Base-by-base conservation (phyloP, 2,113 vertebrate genomes). In the Suncus etruscus region DNA sequence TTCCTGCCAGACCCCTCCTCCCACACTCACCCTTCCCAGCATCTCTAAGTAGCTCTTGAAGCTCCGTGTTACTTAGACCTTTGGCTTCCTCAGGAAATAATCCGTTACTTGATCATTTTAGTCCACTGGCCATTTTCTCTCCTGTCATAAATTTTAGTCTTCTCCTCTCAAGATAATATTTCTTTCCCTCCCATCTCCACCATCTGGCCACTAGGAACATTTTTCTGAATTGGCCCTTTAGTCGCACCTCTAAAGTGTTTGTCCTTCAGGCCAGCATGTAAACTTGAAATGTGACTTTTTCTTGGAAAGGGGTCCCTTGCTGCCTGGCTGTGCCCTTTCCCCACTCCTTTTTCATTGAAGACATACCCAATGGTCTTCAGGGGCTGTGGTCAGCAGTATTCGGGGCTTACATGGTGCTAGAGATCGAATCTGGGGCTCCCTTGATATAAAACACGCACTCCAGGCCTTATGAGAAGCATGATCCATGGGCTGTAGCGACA, bases 91-190 rank as follows among this genome's bases (percentile, higher is more conserved):
- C 2, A 39, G 90, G 76, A 91, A 95, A 93, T 95, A 86, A 96
- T 94, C 95, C 93, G 95, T 96, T 94, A 81, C 93, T 94, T 95
- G 91, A 92, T 96, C 70, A 96, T 96, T 96, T 95, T 83, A 95
- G 78, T 95, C 92, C 77, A 81, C 83, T 94, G 90, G 82, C 91
- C 77, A 69, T 93, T 94, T 95, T 83, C 83, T 94, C 77, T 92
- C 74, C 11, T 66, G 91, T 83, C 80, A 95, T 96, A 96, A 94
- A 96, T 95, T 96, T 96, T 94, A 94, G 92, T 96, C 92, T 73
- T 77, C 78, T 96, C 83, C 86, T 80, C 94, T 96, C 93, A 90
- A 93, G 90, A 95, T 95, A 95, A 92, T 90, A 87, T 90, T 93
- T 92, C 83, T 88, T 83, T 95, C 16, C 16, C 7, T 58, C 91